These are phyloP conservation scores for Chaetodon auriga DNA, from an alignment of 2,113 vertebrate genomes.

Conservation along the genomic window DNA sequence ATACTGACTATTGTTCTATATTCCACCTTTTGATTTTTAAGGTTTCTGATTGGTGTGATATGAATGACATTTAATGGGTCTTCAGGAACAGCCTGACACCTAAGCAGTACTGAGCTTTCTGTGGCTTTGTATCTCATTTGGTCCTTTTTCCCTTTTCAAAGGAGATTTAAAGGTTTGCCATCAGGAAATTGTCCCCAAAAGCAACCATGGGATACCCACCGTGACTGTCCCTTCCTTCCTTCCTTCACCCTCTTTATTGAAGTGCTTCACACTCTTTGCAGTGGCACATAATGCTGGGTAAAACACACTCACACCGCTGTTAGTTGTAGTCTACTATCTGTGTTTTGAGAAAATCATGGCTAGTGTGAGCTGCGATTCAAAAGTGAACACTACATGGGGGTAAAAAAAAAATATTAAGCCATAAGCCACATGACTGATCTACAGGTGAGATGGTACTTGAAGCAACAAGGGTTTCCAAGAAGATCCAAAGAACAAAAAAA, in stretches of 20 bases:
- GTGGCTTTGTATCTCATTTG: slow-evolving; percentile 1
- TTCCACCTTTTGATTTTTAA: slow-evolving; percentile 7
- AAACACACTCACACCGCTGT: neutral
- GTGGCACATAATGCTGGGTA: neutral
- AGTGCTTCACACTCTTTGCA: neutral
- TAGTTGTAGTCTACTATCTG: neutral
- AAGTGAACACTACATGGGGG: neutral
- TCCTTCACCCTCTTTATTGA: slow-evolving; percentile 1
- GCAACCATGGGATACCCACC: neutral
- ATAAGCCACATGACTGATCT: neutral
- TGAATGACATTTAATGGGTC: neutral
- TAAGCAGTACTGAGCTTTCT: slow-evolving; percentile 39
- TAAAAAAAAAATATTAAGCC: neutral
- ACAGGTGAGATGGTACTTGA: neutral
- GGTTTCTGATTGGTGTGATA: neutral
- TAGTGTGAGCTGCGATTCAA: neutral
- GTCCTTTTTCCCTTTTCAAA: neutral
- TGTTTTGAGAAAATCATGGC: neutral
- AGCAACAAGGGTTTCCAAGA: neutral
- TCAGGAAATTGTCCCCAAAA: slow-evolving; percentile 40
- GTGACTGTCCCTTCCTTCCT: neutral
- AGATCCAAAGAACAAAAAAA: neutral
- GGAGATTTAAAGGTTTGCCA: slow-evolving; percentile 43
- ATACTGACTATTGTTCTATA: neutral
- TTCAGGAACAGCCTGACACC: slow-evolving; percentile 4